These are phyloP conservation scores for Tachysurus vachellii DNA, from an alignment of 2,113 vertebrate species.

Conservation along the genomic window DNA sequence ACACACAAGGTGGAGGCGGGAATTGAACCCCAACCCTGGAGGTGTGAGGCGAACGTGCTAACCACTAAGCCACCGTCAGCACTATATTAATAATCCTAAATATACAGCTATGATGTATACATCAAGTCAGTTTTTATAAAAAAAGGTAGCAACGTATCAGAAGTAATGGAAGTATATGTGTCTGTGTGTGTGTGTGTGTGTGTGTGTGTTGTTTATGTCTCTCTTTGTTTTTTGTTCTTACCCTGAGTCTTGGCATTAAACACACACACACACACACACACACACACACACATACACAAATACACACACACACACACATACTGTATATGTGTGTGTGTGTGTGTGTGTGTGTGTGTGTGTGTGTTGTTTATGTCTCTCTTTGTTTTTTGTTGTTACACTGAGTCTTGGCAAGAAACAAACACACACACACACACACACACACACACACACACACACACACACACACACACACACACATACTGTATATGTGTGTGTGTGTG, in stretches of 20 bases:
- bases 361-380: background rate
- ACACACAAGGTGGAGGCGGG: too few relatives aligned
- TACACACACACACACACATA: background rate
- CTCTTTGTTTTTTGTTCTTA: background rate
- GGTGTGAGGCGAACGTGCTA: too few relatives aligned
- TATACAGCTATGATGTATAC: background rate
- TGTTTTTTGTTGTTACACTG: background rate
- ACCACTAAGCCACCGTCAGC: too few relatives aligned
- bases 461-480: constrained; percentile 1
- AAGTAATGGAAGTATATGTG: background rate
- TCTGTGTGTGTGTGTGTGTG: constrained; percentile 3
- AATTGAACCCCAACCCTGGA: too few relatives aligned
- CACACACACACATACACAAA: background rate
- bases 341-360: too few relatives aligned
- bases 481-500: background rate
- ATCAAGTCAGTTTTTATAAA: background rate
- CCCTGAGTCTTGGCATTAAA: background rate
- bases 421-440: background rate
- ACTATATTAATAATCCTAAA: background rate
- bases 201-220: background rate
- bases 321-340: background rate
- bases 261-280: constrained; percentile 6
- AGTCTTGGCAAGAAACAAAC: background rate
- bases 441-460: background rate
- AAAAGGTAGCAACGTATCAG: background rate